These are phyloP conservation scores for Halictus rubicundus DNA, from an alignment of 1,140 invertebrate genomes.

Conservation along the genomic window DNA sequence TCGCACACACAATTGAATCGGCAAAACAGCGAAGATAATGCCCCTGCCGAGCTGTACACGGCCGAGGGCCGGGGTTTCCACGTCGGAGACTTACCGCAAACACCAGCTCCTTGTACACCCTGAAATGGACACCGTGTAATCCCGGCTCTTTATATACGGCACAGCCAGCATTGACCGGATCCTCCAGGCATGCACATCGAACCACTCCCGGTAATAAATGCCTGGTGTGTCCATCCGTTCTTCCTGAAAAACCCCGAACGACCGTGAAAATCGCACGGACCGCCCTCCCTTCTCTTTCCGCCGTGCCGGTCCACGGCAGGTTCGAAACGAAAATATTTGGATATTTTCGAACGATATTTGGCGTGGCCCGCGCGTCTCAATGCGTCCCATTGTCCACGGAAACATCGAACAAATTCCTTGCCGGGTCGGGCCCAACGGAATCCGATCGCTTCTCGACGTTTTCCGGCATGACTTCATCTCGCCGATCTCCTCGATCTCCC, in stretches of 20 bases:
- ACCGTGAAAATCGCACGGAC: conserved; percentile 48
- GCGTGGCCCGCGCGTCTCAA: not conserved
- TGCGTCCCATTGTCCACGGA: not conserved
- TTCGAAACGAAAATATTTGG: conserved; percentile 78
- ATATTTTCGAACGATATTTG: conserved; percentile 77
- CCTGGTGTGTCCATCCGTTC: conserved; percentile 1
- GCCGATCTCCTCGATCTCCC: no score
- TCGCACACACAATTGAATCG: conserved; percentile 79
- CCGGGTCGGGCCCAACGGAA: not conserved
- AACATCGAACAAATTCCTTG: not conserved
- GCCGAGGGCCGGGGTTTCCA: conserved; percentile 34
- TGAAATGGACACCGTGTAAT: conserved; percentile 79
- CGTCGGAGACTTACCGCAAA: conserved; percentile 60
- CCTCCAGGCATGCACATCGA: conserved; percentile 38
- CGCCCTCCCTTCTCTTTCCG: conserved; percentile 19
- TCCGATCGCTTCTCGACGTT: no score
- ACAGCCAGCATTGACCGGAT: conserved; percentile 45
- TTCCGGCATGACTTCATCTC: no score
- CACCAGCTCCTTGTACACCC: conserved; percentile 60
- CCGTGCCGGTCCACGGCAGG: conserved; percentile 47
- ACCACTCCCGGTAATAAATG: conserved; percentile 38
- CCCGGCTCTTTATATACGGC: conserved; percentile 64
- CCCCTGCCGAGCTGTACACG: conserved; percentile 49
- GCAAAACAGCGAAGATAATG: conserved; percentile 79
- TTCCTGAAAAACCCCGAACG: conserved; percentile 1